Percentiles rank a stretch among this genome's conserved stretches.
Evolutionary conservation across 2,113 vertebrate species (phyloP).

Genomic region (Gobio gobio): DNA sequence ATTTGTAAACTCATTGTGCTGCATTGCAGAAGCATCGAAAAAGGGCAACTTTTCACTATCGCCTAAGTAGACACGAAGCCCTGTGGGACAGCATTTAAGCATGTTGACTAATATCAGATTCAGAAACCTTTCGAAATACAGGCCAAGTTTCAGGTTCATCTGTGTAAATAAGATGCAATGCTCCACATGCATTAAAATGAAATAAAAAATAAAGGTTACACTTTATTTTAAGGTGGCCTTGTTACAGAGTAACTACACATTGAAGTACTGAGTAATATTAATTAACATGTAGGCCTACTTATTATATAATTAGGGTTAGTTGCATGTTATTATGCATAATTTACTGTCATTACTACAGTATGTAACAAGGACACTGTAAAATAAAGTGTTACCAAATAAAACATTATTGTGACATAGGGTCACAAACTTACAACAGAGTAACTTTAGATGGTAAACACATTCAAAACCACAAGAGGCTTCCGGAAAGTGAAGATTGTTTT

Average conservation of each 20-base stretch:
- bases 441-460: background rate
- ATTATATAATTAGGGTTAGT: no score
- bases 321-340: no score
- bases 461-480: background rate
- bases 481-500: background rate
- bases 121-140: background rate
- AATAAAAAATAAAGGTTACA: no score
- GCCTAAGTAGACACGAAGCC: background rate
- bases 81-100: background rate
- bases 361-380: no score
- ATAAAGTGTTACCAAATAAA: background rate
- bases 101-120: background rate
- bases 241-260: no score
- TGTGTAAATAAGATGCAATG: no score
- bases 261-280: no score
- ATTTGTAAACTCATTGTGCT: background rate
- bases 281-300: no score
- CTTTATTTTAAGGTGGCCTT: no score
- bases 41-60: background rate
- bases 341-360: no score
- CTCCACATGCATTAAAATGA: no score
- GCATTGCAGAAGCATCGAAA: conserved; percentile 1
- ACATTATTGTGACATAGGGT: no score
- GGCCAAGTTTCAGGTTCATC: background rate
- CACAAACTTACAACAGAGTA: background rate